These are phyloP conservation scores for Apis laboriosa DNA, from an alignment of 1,140 invertebrate genomes.

Conservation along the genomic window DNA sequence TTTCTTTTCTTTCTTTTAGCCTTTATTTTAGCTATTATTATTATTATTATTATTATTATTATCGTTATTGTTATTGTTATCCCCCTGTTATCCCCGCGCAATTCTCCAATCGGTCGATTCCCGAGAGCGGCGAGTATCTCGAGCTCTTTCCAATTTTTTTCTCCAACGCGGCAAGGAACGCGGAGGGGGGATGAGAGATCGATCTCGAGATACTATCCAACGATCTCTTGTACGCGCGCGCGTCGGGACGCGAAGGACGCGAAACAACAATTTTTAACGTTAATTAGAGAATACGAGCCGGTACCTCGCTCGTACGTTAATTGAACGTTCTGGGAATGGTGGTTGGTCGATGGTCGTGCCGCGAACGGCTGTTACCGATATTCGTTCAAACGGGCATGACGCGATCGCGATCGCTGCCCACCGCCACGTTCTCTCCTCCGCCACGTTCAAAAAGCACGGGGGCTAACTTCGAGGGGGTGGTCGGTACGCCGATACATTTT, in stretches of 20 bases:
- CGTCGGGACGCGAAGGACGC: constrained; percentile 25
- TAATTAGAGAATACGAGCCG: constrained; percentile 56
- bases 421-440: neutral
- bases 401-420: constrained; percentile 11
- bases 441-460: too few relatives aligned
- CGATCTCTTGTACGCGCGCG: neutral
- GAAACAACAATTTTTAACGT: constrained; percentile 61
- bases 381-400: constrained; percentile 41
- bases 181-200: too few relatives aligned
- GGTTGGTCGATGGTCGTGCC: neutral
- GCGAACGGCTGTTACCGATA: constrained; percentile 10
- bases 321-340: constrained; percentile 40
- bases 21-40: too few relatives aligned
- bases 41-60: too few relatives aligned
- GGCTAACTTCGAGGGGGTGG: neutral
- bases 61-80: too few relatives aligned
- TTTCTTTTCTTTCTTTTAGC: too few relatives aligned
- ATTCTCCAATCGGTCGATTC: neutral
- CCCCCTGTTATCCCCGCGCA: too few relatives aligned
- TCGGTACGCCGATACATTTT: neutral
- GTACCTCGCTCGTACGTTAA: constrained; percentile 21
- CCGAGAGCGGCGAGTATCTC: too few relatives aligned
- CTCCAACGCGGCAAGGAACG: too few relatives aligned
- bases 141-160: neutral
- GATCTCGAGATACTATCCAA: neutral